A percentile compares a stretch with the other conserved stretches of the same genome.
Conservation (phyloP, 2,888 invertebrate species). For the Scrobipalpa atriplicella region DNA sequence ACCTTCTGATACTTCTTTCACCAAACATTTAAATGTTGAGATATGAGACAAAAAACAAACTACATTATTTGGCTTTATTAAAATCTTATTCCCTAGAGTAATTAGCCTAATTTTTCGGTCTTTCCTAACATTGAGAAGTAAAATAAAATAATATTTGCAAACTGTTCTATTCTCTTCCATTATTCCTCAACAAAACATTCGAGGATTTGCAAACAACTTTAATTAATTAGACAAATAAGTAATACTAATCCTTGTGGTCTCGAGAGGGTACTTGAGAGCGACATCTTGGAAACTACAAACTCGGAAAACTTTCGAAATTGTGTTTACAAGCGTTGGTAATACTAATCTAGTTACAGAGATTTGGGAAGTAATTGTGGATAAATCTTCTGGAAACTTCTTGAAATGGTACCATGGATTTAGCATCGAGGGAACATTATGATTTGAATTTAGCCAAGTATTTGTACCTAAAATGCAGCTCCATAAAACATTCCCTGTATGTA, state of each 20-base stretch:
- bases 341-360: conserved; percentile 8
- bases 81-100: neutral
- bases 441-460: no score
- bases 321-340: conserved; percentile 7
- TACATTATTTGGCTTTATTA: neutral
- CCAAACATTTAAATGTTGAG: no score
- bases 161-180: neutral
- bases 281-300: conserved; percentile 4
- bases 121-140: neutral
- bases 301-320: conserved; percentile 9
- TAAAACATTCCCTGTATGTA: no score
- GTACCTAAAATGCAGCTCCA: no score
- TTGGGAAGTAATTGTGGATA: neutral
- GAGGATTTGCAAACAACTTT: neutral
- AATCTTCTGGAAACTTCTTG: neutral
- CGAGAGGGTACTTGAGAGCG: conserved; percentile 2
- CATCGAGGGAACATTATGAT: no score
- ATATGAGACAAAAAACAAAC: no score
- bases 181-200: neutral
- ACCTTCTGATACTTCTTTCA: no score
- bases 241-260: neutral
- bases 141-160: neutral
- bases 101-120: neutral
- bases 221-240: conserved; percentile 8
- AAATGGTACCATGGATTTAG: neutral